These are phyloP conservation scores for Lethrus apterus DNA, from an alignment of 1,140 invertebrate genomes.

Conservation along the genomic window DNA sequence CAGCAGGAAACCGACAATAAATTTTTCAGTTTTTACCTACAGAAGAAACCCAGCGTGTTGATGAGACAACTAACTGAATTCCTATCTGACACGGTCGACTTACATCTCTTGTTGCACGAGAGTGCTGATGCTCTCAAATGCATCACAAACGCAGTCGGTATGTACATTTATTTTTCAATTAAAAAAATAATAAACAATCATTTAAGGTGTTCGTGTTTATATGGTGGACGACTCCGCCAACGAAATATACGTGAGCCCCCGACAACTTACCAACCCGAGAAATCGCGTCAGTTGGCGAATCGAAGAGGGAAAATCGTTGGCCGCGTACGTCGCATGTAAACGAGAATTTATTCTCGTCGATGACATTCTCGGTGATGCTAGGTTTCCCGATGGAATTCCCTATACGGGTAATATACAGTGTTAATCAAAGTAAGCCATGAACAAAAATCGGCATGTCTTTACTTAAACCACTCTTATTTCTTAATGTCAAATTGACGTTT, in stretches of 20 bases:
- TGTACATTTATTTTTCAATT: constrained; percentile 7
- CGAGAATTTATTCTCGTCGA: constrained; percentile 46
- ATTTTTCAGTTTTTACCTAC: constrained; percentile 33
- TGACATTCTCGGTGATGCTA: constrained; percentile 43
- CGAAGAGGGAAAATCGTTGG: constrained; percentile 43
- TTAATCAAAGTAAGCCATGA: too few relatives aligned
- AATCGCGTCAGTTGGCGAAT: constrained; percentile 48
- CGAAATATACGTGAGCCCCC: constrained; percentile 43
- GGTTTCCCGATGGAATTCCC: constrained; percentile 45
- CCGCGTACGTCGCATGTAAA: constrained; percentile 46
- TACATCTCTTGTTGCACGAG: constrained; percentile 46
- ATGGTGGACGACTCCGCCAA: constrained; percentile 44
- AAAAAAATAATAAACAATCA: constrained; percentile 4
- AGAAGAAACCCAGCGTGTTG: constrained; percentile 35
- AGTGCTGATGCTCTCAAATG: constrained; percentile 47
- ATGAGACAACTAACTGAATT: constrained; percentile 38
- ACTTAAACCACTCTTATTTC: too few relatives aligned
- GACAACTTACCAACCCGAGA: constrained; percentile 36
- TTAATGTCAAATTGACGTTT: too few relatives aligned
- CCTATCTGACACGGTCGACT: constrained; percentile 45
- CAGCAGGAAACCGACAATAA: constrained; percentile 26
- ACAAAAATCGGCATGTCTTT: too few relatives aligned
- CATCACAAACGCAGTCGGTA: constrained; percentile 45
- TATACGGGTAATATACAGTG: constrained; percentile 31
- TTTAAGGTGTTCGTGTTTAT: constrained; percentile 46